A percentile compares a stretch with the other conserved stretches of the same genome.
phyloP scores from a whole-genome alignment of 2,797 vertebrate genomes.

The Distichodus sexfasciatus region DNA sequence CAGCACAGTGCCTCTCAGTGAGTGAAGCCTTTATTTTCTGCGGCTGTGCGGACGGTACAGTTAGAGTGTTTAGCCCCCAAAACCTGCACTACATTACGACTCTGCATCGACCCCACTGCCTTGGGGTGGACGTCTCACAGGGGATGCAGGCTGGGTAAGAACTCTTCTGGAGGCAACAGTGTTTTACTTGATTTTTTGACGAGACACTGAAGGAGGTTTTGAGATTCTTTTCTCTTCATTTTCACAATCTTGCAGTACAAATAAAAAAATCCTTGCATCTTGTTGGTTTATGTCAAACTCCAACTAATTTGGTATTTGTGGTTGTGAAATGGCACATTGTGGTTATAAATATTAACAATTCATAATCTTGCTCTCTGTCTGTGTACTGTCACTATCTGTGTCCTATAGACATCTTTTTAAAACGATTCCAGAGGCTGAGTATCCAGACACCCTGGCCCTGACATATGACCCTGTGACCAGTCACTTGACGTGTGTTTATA shows the following conservation, averaged over 20 bases:
- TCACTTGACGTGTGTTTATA: slow-evolving; percentile 83
- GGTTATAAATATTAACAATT: not conserved
- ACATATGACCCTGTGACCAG: slow-evolving; percentile 71
- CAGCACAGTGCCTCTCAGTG: slow-evolving; percentile 73
- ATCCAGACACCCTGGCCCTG: slow-evolving; percentile 80
- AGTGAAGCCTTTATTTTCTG: slow-evolving; percentile 80
- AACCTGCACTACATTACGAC: slow-evolving; percentile 77
- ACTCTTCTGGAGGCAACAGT: not conserved
- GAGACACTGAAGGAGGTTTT: no score
- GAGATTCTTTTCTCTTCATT: no score
- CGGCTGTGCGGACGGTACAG: slow-evolving; percentile 79
- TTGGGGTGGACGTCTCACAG: slow-evolving; percentile 76
- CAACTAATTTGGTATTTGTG: not conserved
- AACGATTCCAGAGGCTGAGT: slow-evolving; percentile 59
- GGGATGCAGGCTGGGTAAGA: slow-evolving; percentile 65
- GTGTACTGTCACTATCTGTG: not conserved
- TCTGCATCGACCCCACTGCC: slow-evolving; percentile 78
- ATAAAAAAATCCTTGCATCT: not conserved
- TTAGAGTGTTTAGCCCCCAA: slow-evolving; percentile 76
- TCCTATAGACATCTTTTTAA: slow-evolving; percentile 54
- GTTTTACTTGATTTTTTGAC: not conserved
- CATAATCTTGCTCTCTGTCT: not conserved
- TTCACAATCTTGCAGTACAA: no score
- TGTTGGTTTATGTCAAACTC: not conserved
- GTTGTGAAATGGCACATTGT: not conserved